These are phyloP conservation scores for Athalia circularis DNA, from an alignment of 2,888 invertebrate species.

Conservation along the genomic window DNA sequence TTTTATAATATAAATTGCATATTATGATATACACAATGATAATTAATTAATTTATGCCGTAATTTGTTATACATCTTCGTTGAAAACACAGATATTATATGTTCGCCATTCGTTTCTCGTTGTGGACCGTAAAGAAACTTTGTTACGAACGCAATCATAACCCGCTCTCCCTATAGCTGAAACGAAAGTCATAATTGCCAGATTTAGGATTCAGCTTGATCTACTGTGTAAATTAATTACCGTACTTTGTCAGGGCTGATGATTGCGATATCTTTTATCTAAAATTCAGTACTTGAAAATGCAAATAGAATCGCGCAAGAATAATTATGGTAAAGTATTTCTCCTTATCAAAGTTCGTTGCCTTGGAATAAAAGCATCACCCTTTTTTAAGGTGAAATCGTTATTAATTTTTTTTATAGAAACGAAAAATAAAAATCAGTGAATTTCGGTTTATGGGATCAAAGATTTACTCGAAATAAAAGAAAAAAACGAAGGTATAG, in stretches of 20 bases:
- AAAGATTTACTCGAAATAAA: too few species aligned
- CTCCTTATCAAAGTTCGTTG: neutral
- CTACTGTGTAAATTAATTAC: neutral
- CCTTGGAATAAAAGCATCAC: too few species aligned
- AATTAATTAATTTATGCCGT: too few species aligned
- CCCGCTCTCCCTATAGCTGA: neutral
- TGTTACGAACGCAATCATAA: constrained; percentile 3
- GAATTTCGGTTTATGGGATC: too few species aligned
- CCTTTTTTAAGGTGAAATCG: neutral
- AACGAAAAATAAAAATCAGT: too few species aligned
- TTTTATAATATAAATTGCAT: too few species aligned
- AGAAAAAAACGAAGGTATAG: too few species aligned
- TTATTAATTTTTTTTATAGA: too few species aligned
- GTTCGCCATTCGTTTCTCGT: neutral
- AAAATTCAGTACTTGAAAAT: neutral
- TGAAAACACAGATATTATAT: neutral
- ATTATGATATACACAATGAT: too few species aligned
- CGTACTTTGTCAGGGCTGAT: neutral
- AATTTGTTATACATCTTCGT: neutral
- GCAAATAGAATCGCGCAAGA: neutral
- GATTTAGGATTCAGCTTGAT: neutral
- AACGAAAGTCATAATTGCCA: neutral
- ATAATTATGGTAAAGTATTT: neutral
- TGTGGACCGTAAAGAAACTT: neutral
- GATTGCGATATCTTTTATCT: neutral